These are phyloP conservation scores for Oasisia sp. DNA, from an alignment of 2,888 invertebrate genomes.

Conservation along the genomic window DNA sequence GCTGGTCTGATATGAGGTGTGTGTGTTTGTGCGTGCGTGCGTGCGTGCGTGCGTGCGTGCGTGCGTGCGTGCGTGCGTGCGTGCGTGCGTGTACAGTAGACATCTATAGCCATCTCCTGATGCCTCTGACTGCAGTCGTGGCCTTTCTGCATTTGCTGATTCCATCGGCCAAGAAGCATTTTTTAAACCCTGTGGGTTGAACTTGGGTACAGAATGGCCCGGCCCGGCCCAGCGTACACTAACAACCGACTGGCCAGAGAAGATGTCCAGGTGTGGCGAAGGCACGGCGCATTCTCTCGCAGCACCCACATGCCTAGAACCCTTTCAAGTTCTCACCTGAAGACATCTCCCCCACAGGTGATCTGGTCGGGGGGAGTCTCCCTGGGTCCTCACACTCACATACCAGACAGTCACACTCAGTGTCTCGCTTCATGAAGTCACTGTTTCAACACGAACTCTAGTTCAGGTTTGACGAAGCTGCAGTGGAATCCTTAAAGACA, in stretches of 20 bases:
- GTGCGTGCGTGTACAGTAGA: not conserved
- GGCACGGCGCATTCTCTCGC: not conserved
- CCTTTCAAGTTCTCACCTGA: slow-evolving; percentile 9
- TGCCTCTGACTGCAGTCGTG: not conserved
- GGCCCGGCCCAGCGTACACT: not conserved
- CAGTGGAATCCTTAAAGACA: too few relatives aligned
- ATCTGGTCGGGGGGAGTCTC: not conserved
- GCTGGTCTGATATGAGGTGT: too few relatives aligned
- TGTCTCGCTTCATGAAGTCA: not conserved
- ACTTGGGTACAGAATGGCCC: not conserved
- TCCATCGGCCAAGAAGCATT: not conserved
- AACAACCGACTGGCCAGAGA: not conserved
- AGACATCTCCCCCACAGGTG: not conserved
- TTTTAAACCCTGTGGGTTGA: not conserved
- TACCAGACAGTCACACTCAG: not conserved
- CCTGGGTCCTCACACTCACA: not conserved
- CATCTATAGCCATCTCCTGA: not conserved
- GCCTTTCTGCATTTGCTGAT: not conserved
- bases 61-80: not conserved
- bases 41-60: too few relatives aligned
- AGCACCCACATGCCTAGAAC: not conserved
- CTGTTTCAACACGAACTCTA: not conserved
- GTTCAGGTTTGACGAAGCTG: too few relatives aligned
- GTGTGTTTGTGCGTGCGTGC: not conserved
- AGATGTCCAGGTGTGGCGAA: not conserved